Evolutionary conservation across 2,888 invertebrate species (phyloP), one percentile per base, ranked within the genome.

Genomic region (Serrognathus titanus): DNA sequence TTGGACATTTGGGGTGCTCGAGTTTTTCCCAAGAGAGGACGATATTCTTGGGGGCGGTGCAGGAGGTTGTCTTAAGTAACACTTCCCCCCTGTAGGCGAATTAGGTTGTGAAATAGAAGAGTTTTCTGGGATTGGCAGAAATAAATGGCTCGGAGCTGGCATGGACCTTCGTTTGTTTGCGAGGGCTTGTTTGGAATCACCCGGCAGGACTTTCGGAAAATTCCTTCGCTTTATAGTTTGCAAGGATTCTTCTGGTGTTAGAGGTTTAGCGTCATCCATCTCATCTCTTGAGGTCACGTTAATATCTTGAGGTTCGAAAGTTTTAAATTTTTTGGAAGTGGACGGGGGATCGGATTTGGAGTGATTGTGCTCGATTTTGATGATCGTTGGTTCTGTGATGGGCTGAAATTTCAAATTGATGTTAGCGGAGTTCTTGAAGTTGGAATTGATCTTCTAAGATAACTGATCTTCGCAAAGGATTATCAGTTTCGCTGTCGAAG

Each of bases 161-260:
- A 88, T 77, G 1, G 87, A 87, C 53, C 86, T 76, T n/a, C 87
- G 77, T 67, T 87, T 87, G 62, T 69, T 71, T 13, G 71, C 66
- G 54, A 73, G 63, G 9, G 71, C 68, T 60, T 74, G 73, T 55
- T 76, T 66, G 10, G 68, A 69, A 10, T 66, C 63, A 39, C 66
- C 80, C 1, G 85, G 85, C 65, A 88, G 73, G 1, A 92, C 92
- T 81, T 92, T 92, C 0, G 92, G 92, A 70, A 87, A 92, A 71
- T 92, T 92, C 64, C 90, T 80, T 56, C 88, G 81, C 73, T 89
- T 87, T 43, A 92, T 88, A 36, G 87, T 85, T 59, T 83, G 79
- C 51, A 92, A 71, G 0, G 90, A 86, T 71, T 91, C 89, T 68
- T 87, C 88, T 1, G 87, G 83, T 6, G 85, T 84, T 41, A 87